Conservation (phyloP, 2,797 vertebrate genomes). For the Leptodactylus fallax region DNA sequence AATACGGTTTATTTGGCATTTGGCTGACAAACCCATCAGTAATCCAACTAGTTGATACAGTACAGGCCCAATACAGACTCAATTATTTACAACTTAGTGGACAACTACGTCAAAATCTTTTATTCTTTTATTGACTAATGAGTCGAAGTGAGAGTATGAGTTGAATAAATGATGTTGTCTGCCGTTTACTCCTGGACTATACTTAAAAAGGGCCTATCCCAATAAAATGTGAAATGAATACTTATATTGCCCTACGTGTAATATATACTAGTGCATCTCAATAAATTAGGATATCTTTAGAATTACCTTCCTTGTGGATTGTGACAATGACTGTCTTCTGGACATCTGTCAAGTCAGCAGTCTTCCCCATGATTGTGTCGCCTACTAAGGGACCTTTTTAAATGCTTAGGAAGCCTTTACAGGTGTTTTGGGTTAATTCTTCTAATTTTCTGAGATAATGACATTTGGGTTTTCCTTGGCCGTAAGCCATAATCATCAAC, state of each 20-base stretch:
- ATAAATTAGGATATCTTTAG: too few species aligned
- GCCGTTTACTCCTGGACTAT: not conserved
- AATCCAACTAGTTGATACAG: constrained; percentile 39
- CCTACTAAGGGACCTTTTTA: too few species aligned
- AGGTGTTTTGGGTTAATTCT: too few species aligned
- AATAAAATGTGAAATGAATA: not conserved
- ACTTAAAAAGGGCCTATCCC: not conserved
- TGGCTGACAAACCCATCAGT: constrained; percentile 44
- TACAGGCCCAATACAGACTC: constrained; percentile 29
- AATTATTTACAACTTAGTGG: constrained; percentile 37
- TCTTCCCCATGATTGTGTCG: too few species aligned
- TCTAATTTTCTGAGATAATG: too few species aligned
- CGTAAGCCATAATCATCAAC: too few species aligned
- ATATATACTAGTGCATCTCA: too few species aligned
- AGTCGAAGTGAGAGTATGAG: not conserved
- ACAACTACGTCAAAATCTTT: constrained; percentile 27
- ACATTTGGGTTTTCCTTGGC: too few species aligned
- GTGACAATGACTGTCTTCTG: too few species aligned
- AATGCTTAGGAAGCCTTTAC: too few species aligned
- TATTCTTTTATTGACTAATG: constrained; percentile 39
- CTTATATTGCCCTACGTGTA: not conserved
- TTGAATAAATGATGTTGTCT: not conserved
- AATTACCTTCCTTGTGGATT: too few species aligned
- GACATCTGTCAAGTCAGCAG: too few species aligned
- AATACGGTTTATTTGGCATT: constrained; percentile 55